Percentiles rank a stretch among this genome's conserved stretches.
These are phyloP conservation scores for Pseudomyrmex flavicornis DNA, from an alignment of 1,140 invertebrate genomes.

Conservation along the genomic window DNA sequence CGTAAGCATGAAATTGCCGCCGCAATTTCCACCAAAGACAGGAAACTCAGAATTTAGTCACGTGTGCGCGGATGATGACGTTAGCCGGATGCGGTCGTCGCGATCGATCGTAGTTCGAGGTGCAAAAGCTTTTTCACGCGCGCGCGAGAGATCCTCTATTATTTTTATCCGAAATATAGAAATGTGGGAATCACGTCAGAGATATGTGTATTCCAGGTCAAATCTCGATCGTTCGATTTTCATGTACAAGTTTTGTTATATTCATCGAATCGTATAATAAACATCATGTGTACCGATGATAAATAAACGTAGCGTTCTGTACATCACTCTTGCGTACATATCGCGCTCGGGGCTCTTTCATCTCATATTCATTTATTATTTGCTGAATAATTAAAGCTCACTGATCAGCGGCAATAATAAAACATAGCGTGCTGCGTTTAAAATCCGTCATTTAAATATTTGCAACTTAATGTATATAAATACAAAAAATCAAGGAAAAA, in stretches of 20 bases:
- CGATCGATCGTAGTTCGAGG: constrained; percentile 68
- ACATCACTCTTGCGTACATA: too few relatives aligned
- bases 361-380: too few relatives aligned
- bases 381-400: too few relatives aligned
- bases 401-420: too few relatives aligned
- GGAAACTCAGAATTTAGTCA: constrained; percentile 62
- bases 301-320: too few relatives aligned
- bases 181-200: too few relatives aligned
- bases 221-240: background rate
- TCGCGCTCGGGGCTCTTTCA: too few relatives aligned
- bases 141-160: constrained; percentile 31
- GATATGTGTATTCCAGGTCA: background rate
- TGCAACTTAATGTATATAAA: too few relatives aligned
- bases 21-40: constrained; percentile 30
- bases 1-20: constrained; percentile 47
- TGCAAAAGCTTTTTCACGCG: constrained; percentile 44
- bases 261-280: background rate
- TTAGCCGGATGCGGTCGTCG: constrained; percentile 68
- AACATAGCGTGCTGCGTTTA: too few relatives aligned
- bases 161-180: constrained; percentile 32
- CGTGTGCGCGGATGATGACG: constrained; percentile 65
- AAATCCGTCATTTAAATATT: too few relatives aligned
- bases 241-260: background rate
- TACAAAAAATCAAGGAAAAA: too few relatives aligned
- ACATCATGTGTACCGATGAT: too few relatives aligned